Evolutionary conservation across 1,140 invertebrate species (phyloP), one percentile per base, ranked within the genome.

Genomic region (Papilio xuthus): DNA sequence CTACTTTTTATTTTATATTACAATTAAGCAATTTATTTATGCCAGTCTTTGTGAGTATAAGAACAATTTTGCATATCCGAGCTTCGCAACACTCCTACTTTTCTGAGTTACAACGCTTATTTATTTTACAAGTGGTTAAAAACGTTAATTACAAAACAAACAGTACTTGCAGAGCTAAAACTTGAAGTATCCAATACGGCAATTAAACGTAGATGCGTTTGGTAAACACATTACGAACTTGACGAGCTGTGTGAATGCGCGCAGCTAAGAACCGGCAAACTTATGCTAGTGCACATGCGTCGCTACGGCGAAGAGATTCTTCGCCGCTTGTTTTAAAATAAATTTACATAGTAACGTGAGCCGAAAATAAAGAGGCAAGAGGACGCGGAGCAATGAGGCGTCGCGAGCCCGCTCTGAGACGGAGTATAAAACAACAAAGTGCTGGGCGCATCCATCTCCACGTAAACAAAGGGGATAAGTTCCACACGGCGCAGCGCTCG

Each of bases 401-500:
- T 89, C 88, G 90, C 89, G 89, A 90, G 90, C 90, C 90, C 88
- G 88, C 91, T 90, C 77, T 88, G 89, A 91, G 90, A 89, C 90
- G 85, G 86, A 90, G 88, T 90, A 90, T 93, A 93, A 92, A 92
- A 93, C 91, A 93, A 93, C 92, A 92, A 93, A 93, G 90, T 92
- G 89, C 89, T 92, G 85, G 90, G 87, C 87, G 89, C 88, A 91
- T 90, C 86, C 86, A 89, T 85, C 86, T 85, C 86, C 82, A 85
- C 84, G 87, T 89, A 87, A 92, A 90, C 87, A 87, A 88, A 88
- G 88, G 85, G 81, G 88, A 92, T 93, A 92, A 92, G 60, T 67
- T 93, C 87, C 88, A 82, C 60, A 67, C 60, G 60, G 60, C 23
- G 84, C 86, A 87, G 60, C 60, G 84, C 86, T 86, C 86, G 84